A percentile compares a stretch with the other conserved stretches of the same genome.
These are phyloP conservation scores for Spisula subtruncata DNA, from an alignment of 2,888 invertebrate species.

Conservation along the genomic window DNA sequence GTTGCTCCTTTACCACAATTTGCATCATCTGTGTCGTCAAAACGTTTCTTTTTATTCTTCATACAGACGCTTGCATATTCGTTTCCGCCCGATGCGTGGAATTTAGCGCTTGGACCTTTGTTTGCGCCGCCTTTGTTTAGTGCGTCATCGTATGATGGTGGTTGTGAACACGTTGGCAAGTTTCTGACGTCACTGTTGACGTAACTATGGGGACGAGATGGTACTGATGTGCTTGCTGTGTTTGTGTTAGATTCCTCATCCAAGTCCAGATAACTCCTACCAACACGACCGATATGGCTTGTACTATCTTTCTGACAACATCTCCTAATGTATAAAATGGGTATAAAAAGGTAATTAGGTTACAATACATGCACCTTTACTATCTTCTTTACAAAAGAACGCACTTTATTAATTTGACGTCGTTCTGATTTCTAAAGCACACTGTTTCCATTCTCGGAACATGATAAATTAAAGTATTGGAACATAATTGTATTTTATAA, in stretches of 20 bases:
- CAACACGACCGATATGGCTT: conserved; percentile 39
- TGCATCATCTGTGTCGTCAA: conserved; percentile 28
- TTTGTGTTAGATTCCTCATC: conserved; percentile 56
- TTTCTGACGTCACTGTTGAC: conserved; percentile 61
- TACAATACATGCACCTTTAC: not conserved
- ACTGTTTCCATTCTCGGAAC: no score
- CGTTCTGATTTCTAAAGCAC: no score
- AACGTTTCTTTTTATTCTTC: conserved; percentile 26
- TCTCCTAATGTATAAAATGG: conserved; percentile 35
- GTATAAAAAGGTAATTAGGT: not conserved
- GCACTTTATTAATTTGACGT: no score
- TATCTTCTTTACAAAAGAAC: no score
- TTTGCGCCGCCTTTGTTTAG: conserved; percentile 44
- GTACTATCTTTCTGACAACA: conserved; percentile 36
- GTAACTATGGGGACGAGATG: conserved; percentile 60
- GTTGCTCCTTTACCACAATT: conserved; percentile 38
- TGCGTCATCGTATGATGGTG: conserved; percentile 39
- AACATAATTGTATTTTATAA: no score
- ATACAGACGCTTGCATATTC: conserved; percentile 68
- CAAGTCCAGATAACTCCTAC: conserved; percentile 63
- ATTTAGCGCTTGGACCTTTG: conserved; percentile 31
- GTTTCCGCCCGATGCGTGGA: conserved; percentile 55
- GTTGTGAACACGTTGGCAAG: conserved; percentile 44
- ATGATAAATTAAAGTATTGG: no score
- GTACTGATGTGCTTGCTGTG: conserved; percentile 33